Percentiles rank a stretch among this genome's conserved stretches.
Conservation (phyloP, 2,797 vertebrate genomes). For the Urosaurus nigricauda region DNA sequence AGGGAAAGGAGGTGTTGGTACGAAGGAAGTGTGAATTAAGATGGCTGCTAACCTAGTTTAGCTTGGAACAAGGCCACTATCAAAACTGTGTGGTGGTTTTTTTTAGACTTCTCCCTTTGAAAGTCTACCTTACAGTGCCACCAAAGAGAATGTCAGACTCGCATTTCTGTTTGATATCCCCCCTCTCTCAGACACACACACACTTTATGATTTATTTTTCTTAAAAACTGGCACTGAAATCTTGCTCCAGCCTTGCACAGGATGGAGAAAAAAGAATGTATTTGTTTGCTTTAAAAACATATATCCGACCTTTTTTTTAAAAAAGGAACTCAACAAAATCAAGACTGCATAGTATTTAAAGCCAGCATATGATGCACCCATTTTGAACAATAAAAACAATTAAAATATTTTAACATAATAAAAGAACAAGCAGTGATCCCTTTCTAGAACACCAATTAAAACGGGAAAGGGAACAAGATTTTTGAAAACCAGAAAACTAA, state of each 20-base stretch:
- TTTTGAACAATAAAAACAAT: neutral
- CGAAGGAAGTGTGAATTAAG: constrained; percentile 56
- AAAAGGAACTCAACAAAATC: neutral
- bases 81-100: neutral
- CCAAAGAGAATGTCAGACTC: neutral
- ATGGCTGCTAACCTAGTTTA: constrained; percentile 42
- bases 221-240: neutral
- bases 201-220: neutral
- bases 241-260: neutral
- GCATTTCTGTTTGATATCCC: neutral
- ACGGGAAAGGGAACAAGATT: neutral
- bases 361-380: neutral
- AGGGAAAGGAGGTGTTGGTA: constrained; percentile 21
- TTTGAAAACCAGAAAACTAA: neutral
- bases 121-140: neutral
- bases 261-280: neutral
- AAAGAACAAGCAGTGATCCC: neutral
- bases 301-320: neutral
- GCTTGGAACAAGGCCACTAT: constrained; percentile 45
- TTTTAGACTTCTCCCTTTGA: neutral
- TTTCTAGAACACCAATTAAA: neutral
- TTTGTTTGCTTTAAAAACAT: neutral
- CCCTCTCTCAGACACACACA: neutral
- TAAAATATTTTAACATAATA: neutral
- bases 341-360: neutral